Base-by-base conservation (phyloP, 2,888 invertebrate genomes). In the Encarsia formosa region DNA sequence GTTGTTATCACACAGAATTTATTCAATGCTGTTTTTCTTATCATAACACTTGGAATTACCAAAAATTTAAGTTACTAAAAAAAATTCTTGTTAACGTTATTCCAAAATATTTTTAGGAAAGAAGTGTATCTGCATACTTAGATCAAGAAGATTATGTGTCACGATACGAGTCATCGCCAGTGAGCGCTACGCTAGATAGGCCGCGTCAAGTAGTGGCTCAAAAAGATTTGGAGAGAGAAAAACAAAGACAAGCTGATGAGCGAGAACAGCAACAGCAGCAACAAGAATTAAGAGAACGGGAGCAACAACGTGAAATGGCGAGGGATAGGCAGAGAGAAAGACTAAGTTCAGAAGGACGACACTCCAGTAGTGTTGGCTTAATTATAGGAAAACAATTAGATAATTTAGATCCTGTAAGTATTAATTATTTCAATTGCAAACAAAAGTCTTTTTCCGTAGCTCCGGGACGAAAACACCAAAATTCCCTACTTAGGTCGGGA, bases 331-430 rank as follows among this genome's bases (percentile, higher is more conserved):
- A 63, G 57, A 66, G 66, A 37, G 65, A 73, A 26, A 65, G 68
- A 54, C 65, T 64, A 52, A 63, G 62, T 23, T 63, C 67, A 13
- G 66, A 65, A 19, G 58, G 56, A 43, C 64, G 67, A 56, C 68
- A 64, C 49, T 52, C 63, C 15, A 64, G 59, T 40, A 71, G 67
- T 11, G 69, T 80, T 38, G 81, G 84, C 49, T 75, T 86, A 56
- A 79, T 88, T 51, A 84, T 88, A 63, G 87, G 84, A 58, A 81
- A 79, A 49, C 85, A 86, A 65, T 71, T 83, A 39, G 74, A 78
- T 42, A 83, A 82, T 73, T 78, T 82, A 34, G 85, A 87, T 78
- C 84, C 85, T 38, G 85, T 86, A 75, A 77, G 79, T 74, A 31
- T 32, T 41, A 41, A 40, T 54, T 45, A 40, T 24, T 48, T 43